Evolutionary conservation across 2,888 invertebrate species (phyloP), one percentile per base, ranked within the genome.

Genomic region (Danaus chrysippus): DNA sequence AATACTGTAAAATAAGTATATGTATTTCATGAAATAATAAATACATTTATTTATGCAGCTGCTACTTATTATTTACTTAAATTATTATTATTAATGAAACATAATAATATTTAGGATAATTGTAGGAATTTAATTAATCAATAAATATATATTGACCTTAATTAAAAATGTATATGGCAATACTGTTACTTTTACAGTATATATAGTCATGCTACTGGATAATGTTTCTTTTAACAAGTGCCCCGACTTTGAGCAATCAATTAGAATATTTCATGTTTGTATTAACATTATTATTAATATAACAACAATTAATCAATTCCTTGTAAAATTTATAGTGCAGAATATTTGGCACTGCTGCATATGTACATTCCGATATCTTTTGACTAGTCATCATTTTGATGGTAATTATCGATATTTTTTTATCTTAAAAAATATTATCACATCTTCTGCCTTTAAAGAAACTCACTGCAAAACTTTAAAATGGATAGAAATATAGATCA

Each of bases 271-370:
- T 63, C 63, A 55, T 13, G 15, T 56, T 57, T 41, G 2, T n/a
- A 34, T 11, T 56, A 56, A 41, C 15, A 57, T 43, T 54, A 19
- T 56, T 41, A 55, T 53, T 55, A 56, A 65, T 56, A 67, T 66
- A 62, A 58, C 17, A 54, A 44, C 58, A 63, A 70, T 70, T 69
- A 68, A 76, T 76, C 76, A 82, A 82, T 81, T 78, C 78, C 76
- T 72, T 69, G 67, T 65, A 61, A 68, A 75, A 65, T 82, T 83
- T 82, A 82, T 66, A 84, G 84, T 84, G 85, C 85, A 63, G 57
- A 72, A 70, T 70, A 75, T 85, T 88, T 87, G 88, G 88, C 88
- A 89, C 88, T 83, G 70, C 65, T 70, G 76, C 23, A 34, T 34
- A 34, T 75, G 71, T 70, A 76, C 71, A 68, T 73, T 74, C 71